Base-by-base conservation (phyloP, 2,797 vertebrate genomes). In the Cuniculus paca region DNA sequence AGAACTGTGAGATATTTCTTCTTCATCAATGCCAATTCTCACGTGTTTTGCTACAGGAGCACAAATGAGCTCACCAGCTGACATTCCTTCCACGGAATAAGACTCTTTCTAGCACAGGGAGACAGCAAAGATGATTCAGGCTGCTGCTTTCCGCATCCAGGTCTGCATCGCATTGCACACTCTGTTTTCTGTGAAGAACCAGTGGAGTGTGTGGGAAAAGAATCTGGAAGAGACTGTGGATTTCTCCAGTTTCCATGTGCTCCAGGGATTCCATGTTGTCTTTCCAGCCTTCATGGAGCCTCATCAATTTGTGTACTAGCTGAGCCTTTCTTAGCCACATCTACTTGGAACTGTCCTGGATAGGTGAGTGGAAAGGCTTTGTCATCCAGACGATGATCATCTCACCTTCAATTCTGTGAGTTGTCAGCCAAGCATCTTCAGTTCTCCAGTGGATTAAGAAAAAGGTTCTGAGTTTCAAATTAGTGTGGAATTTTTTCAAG, bases 231-330 rank as follows among this genome's bases (percentile, higher is more conserved):
- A 17, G 26, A 31, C 4, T 34, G 26, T 61, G 56, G 28, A 20
- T 28, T 61, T 16, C 26, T 31, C 5, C 26, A 34, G 45, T 61
- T 45, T 61, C 26, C 28, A 12, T 6, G 7, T 45, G 17, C 42
- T 45, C 42, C 28, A 20, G 39, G 36, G 39, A 34, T 34, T 34
- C 4, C 10, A 6, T 28, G 16, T 4, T 34, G 58, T n/a, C 39
- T 10, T 22, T 13, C 4, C 17, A 48, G 81, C 9, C 42, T n/a
- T 2, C 45, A 26, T 2, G 1, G 10, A 65, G 82, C 17, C 20
- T 5, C 3, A 12, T 34, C 45, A 16, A 10, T 9, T 3, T 1
- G 1, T 22, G 6, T 8, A 1, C 31, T 9, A n/a, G 5, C 34
- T 17, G 12, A 28, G 82, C 45, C 17, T 8, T 63, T 75, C 8